Evolutionary conservation across 1,140 invertebrate species (phyloP), one percentile per base, ranked within the genome.

Genomic region (Spodoptera litura): DNA sequence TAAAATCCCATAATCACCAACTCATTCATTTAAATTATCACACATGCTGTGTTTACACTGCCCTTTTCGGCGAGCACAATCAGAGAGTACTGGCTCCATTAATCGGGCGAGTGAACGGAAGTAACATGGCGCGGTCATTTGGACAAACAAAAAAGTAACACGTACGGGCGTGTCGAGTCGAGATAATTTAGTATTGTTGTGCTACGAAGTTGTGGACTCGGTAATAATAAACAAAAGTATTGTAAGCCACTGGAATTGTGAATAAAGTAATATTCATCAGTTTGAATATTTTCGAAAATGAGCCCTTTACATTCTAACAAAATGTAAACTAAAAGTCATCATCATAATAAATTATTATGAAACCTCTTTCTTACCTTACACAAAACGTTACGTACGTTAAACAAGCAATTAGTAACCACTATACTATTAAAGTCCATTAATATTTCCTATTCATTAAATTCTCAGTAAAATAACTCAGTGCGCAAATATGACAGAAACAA

Each of bases 111-210:
- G 38, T 49, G 61, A 25, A 25, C 81, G 83, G 81, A 81, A 81
- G 78, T 81, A 58, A 80, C 66, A 81, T 66, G 78, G 49, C 56
- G 31, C 27, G 64, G 70, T 74, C 79, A 82, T 84, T 74, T 81
- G 49, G 77, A 75, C 64, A 79, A 76, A 82, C 76, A 84, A 82
- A 81, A 81, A 84, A 66, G 27, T 35, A 64, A 79, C 78, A 68
- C 44, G 35, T 59, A 61, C 13, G 59, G 35, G n/a, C 55, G 53
- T 79, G 59, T 66, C 72, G 78, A 78, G 61, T 70, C 31, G 66
- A 59, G n/a, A 70, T 56, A 55, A 61, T 72, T 62, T 79, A 74
- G 27, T 78, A 81, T 70, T 77, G 78, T 52, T 53, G 64, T 27
- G 11, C 31, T 56, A 58, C 44, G 20, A 68, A 53, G 9, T 31